Evolutionary conservation across 2,888 invertebrate species (phyloP), one percentile per base, ranked within the genome.

Genomic region (Bombylius major): DNA sequence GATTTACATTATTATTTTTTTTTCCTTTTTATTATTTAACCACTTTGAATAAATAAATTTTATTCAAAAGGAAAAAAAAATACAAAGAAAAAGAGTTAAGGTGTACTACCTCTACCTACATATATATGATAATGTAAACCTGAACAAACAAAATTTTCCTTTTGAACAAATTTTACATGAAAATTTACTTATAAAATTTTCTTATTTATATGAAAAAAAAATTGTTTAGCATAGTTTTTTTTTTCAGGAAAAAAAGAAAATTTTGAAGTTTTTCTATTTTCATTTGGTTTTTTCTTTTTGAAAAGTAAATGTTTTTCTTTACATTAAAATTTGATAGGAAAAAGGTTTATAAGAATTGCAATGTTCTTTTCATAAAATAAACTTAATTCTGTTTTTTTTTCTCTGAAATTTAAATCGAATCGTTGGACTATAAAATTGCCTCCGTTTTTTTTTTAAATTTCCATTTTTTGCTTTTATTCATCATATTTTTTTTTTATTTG

Each of bases 371-470:
- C 23, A 23, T 23, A 23, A 23, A 23, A 23, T 23, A 23, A 23
- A 23, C 23, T 23, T 23, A 23, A 23, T 23, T 23, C 23, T 23
- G 1, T 23, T 23, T 23, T 23, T 23, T 23, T 23, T 23, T 23
- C 3, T 23, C 23, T 23, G 23, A 23, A 23, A 23, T 23, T 23
- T 23, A 23, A 23, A 42, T 42, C 5, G 39, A 42, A 42, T 53
- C 47, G 47, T 45, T 56, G 50, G 51, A 50, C 56, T 54, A 56
- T 54, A 51, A 56, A 56, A 56, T 56, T 56, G 54, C 54, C 51
- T 56, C 14, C 39, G 47, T 46, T 55, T 50, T 23, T 23, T 23
- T 23, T 23, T 23, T 23, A 23, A 23, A 36, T 42, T 42, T 42
- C 8, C 39, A 55, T 32, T 36, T 46, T 55, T 59, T 59, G 11